Conservation (phyloP, 2,113 vertebrate genomes). For the Tylochromis polylepis region DNA sequence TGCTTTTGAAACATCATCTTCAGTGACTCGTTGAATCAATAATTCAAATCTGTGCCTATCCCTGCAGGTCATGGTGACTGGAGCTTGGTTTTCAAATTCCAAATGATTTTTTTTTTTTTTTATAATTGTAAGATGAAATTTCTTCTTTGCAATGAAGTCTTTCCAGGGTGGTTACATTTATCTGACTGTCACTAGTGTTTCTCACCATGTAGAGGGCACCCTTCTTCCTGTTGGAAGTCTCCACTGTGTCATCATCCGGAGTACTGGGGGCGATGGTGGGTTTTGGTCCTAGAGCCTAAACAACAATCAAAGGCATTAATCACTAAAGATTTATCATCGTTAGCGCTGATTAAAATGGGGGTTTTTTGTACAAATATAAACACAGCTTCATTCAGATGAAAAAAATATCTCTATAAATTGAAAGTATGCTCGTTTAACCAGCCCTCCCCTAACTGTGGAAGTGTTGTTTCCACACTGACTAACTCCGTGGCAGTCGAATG, state of each 20-base stretch:
- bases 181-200: neutral
- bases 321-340: neutral
- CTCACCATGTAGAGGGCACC: conserved; percentile 74
- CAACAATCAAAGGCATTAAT: neutral
- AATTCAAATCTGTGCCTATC: neutral
- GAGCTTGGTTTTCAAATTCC: too few relatives aligned
- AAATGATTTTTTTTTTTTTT: neutral
- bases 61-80: neutral
- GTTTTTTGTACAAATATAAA: neutral
- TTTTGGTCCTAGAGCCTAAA: conserved; percentile 71
- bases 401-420: neutral
- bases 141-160: neutral
- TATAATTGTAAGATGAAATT: neutral
- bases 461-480: conserved; percentile 29
- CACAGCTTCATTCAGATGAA: neutral
- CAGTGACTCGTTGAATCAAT: neutral
- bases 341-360: neutral
- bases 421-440: neutral
- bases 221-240: conserved; percentile 69
- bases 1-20: neutral
- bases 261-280: conserved; percentile 52
- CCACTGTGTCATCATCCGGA: conserved; percentile 61
- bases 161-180: neutral
- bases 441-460: too few relatives aligned
- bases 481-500: neutral